Evolutionary conservation across 1,140 invertebrate species (phyloP).

Genomic region (Ceratina japonica): DNA sequence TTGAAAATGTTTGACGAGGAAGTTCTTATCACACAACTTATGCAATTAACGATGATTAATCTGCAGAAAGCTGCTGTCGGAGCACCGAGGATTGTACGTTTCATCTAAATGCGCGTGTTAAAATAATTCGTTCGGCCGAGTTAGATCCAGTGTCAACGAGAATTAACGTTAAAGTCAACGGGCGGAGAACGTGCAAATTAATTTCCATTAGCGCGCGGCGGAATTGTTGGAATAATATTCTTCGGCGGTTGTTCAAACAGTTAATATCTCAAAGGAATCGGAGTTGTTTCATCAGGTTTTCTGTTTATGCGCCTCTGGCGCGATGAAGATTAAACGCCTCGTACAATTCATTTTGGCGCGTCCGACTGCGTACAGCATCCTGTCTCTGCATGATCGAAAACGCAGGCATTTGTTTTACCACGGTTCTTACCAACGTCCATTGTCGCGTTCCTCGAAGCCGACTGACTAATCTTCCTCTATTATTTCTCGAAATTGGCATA

Average conservation of each 20-base stretch:
- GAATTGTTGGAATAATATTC: too few species aligned
- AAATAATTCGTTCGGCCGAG: too few species aligned
- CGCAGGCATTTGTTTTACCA: background rate
- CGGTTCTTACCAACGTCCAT: constrained; percentile 13
- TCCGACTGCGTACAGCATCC: constrained; percentile 6
- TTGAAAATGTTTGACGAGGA: background rate
- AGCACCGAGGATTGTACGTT: too few species aligned
- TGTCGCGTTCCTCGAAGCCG: constrained; percentile 4
- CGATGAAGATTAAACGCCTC: background rate
- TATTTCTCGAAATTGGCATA: constrained; percentile 6
- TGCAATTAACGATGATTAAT: background rate
- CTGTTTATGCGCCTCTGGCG: background rate
- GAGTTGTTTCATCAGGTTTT: background rate
- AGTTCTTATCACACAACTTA: background rate
- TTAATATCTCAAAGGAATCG: constrained; percentile 9
- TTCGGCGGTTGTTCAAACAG: constrained; percentile 18
- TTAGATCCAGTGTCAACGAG: too few species aligned
- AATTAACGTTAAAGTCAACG: too few species aligned
- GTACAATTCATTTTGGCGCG: constrained; percentile 24
- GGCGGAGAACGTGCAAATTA: background rate
- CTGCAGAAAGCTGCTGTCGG: background rate
- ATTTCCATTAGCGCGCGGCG: background rate
- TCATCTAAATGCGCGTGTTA: too few species aligned
- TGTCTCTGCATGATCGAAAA: constrained; percentile 22
- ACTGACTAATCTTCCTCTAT: background rate